Conservation (phyloP, 2,113 vertebrate species). For the Chaetodon trifascialis region DNA sequence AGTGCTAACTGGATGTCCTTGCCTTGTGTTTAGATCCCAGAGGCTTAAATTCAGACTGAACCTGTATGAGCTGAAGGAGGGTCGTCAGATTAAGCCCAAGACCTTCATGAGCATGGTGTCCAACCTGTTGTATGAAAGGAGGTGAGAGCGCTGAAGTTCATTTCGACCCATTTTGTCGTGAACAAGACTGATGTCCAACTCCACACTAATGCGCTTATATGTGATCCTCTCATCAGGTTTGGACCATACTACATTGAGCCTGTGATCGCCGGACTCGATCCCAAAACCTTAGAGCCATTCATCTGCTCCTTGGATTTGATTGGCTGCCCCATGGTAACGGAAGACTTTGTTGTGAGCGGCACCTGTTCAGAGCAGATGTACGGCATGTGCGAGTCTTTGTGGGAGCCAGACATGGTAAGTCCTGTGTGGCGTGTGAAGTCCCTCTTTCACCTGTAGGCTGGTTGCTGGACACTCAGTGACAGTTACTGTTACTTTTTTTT, state of each 20-base stretch:
- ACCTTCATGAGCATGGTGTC: constrained; percentile 99
- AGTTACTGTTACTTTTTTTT: background rate
- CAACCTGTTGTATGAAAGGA: constrained; percentile 94
- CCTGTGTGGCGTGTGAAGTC: background rate
- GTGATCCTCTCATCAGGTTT: constrained; percentile 84
- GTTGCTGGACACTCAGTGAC: background rate
- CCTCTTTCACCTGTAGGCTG: background rate
- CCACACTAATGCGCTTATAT: background rate
- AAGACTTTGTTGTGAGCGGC: constrained; percentile 97
- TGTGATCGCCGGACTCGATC: constrained; percentile 94
- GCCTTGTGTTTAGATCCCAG: constrained; percentile 86
- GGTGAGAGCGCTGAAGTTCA: constrained; percentile 79
- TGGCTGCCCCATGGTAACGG: constrained; percentile 96
- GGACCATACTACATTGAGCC: constrained; percentile 98
- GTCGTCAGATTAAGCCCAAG: constrained; percentile 96
- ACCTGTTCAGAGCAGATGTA: constrained; percentile 98
- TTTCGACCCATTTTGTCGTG: background rate
- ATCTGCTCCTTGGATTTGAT: constrained; percentile 97
- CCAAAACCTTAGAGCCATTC: constrained; percentile 92
- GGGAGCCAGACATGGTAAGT: constrained; percentile 97
- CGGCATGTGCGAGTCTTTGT: constrained; percentile 97
- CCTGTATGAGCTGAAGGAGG: constrained; percentile 97
- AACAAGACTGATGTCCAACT: background rate
- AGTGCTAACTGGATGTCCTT: constrained; percentile 15
- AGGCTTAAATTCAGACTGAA: constrained; percentile 96